Evolutionary conservation across 2,113 vertebrate species (phyloP).

Genomic region (Isurus oxyrinchus): DNA sequence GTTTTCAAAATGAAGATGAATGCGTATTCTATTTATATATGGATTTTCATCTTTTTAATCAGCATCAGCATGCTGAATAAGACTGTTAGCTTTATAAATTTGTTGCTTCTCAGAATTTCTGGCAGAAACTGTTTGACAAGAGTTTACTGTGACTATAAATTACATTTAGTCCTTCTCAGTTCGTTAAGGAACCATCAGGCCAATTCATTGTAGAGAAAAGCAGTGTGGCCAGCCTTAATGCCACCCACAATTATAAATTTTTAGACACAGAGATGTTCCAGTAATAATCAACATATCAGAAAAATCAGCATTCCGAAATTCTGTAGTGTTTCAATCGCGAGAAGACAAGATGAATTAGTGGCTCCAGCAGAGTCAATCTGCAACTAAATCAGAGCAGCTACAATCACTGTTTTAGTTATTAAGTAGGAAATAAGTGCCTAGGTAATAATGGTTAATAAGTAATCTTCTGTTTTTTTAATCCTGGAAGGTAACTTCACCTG

Average conservation of each 20-base stretch:
- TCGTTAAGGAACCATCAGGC: background rate
- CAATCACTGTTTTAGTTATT: background rate
- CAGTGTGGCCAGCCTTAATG: background rate
- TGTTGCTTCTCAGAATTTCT: slow-evolving; percentile 1
- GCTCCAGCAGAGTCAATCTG: background rate
- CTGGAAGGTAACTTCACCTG: background rate
- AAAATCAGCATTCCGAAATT: background rate
- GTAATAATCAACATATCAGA: background rate
- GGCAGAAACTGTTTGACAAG: background rate
- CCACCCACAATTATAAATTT: too few relatives aligned
- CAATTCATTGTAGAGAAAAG: background rate
- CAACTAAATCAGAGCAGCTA: background rate
- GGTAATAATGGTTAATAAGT: background rate
- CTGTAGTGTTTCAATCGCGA: background rate
- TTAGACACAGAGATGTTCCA: background rate
- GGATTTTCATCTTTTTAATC: background rate
- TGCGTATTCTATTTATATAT: background rate
- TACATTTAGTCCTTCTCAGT: background rate
- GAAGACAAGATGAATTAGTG: background rate
- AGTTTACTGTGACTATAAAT: background rate
- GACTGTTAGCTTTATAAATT: slow-evolving; percentile 10
- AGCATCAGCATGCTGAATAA: background rate
- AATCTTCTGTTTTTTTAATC: background rate
- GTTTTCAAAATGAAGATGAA: background rate
- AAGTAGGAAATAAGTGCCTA: background rate